phyloP scores from a whole-genome alignment of 2,113 vertebrate genomes.

The Hystrix cristata region DNA sequence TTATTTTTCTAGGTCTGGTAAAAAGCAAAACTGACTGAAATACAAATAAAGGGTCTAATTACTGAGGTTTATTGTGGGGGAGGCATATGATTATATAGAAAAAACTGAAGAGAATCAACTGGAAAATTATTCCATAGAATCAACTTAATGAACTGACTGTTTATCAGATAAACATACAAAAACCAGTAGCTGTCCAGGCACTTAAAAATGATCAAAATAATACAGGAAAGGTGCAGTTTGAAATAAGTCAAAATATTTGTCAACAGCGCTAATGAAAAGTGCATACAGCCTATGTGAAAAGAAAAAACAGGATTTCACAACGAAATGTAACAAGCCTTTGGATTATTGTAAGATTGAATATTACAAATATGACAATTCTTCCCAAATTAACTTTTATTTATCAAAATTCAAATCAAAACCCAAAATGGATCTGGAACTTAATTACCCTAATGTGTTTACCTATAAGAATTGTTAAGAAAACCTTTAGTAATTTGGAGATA shows the following conservation, averaged over 20 bases:
- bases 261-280: slow-evolving; percentile 44
- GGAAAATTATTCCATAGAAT: not conserved
- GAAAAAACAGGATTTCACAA: slow-evolving; percentile 43
- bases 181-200: slow-evolving; percentile 37
- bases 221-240: not conserved
- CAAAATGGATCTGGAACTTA: slow-evolving; percentile 16
- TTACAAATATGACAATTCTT: slow-evolving; percentile 3
- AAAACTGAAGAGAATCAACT: slow-evolving; percentile 40
- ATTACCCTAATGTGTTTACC: not conserved
- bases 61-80: not conserved
- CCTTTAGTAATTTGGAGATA: not conserved
- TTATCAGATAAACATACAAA: slow-evolving; percentile 31
- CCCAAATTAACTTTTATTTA: slow-evolving; percentile 56
- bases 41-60: not conserved
- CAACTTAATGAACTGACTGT: not conserved
- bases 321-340: slow-evolving; percentile 14
- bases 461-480: slow-evolving; percentile 36
- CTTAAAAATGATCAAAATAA: slow-evolving; percentile 42
- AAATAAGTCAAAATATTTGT: slow-evolving; percentile 37
- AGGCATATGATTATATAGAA: not conserved
- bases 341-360: slow-evolving; percentile 1
- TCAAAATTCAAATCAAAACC: slow-evolving; percentile 61
- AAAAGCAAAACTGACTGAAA: slow-evolving; percentile 60
- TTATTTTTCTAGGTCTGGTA: slow-evolving; percentile 34
- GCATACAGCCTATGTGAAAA: not conserved